Evolutionary conservation across 2,113 vertebrate species (phyloP), one percentile per base, ranked within the genome.

Genomic region (Rhipidura dahli): DNA sequence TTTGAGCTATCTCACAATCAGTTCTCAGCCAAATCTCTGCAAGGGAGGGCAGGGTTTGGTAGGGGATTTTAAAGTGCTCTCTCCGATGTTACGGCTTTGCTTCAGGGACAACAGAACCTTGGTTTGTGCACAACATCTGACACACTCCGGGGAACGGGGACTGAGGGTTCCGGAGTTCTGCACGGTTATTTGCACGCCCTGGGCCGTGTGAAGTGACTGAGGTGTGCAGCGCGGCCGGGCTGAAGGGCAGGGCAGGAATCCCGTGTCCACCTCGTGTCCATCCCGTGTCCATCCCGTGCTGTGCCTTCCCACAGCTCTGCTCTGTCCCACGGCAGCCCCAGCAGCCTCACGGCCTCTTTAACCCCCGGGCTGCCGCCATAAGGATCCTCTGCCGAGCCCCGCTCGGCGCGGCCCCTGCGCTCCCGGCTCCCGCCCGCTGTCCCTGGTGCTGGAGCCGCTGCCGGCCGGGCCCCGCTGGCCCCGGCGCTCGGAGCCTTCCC

Each of bases 241-340:
- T 53, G 94, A 81, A 96, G 95, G 94, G 93, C 89, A 86, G 61
- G 61, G 88, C 94, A 83, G 93, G 59, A 83, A 40, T 50, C 42
- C 87, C 80, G 89, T 42, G 70, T 90, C 60, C 72, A 65, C n/a
- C 50, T 93, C 35, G 64, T 26, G 87, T 39, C 39, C 39, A 40
- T 53, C 42, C 87, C 80, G 89, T 42, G 70, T 90, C 60, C 72
- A 65, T 35, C 47, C 93, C 35, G 64, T 26, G 87, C 94, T 57
- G 72, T 57, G 92, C n/a, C 97, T 86, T 60, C 70, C 86, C 91
- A 24, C 91, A 61, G 73, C 78, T 85, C 90, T 63, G 61, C 86
- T 90, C 70, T 40, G 87, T 42, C 91, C 96, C 96, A 9, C 45
- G 51, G 68, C 89, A 49, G 91, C 90, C 90, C 69, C 85, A 47